A percentile compares a stretch with the other conserved stretches of the same genome.
phyloP scores from a whole-genome alignment of 2,888 invertebrate species.

The Acrobasis consociella region DNA sequence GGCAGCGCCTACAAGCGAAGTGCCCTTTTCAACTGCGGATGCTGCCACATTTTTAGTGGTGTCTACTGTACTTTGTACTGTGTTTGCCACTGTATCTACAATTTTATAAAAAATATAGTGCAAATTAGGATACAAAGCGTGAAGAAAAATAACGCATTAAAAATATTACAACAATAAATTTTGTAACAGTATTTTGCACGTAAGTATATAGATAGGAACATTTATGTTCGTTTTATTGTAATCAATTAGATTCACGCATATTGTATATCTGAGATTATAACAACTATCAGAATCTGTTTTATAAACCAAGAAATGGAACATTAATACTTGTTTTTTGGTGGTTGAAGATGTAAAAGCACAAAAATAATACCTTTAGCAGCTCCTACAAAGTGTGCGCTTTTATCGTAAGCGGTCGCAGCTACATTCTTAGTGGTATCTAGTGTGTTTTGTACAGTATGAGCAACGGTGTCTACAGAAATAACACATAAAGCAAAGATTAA shows the following conservation, averaged over 20 bases:
- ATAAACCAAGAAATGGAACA: too few species aligned
- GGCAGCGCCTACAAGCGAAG: constrained; percentile 21
- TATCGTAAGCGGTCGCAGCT: constrained; percentile 37
- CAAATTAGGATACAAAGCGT: not conserved
- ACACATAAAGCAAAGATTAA: not conserved
- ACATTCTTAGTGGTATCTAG: constrained; percentile 36
- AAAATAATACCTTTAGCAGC: constrained; percentile 30
- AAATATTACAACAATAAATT: too few species aligned
- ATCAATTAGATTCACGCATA: too few species aligned
- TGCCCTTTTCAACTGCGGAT: constrained; percentile 42
- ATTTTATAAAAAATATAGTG: constrained; percentile 12
- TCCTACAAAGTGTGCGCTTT: constrained; percentile 34
- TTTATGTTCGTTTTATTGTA: too few species aligned
- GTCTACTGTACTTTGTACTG: constrained; percentile 40
- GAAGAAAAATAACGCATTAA: too few species aligned
- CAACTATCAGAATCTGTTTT: too few species aligned
- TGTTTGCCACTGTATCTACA: constrained; percentile 44
- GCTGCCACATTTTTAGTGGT: constrained; percentile 45
- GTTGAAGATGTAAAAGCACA: not conserved
- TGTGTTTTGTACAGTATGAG: constrained; percentile 28
- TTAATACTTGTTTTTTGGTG: too few species aligned
- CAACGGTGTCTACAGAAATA: constrained; percentile 29
- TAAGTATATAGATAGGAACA: too few species aligned
- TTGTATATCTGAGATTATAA: too few species aligned
- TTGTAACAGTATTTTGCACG: too few species aligned